phyloP scores from a whole-genome alignment of 1,140 invertebrate species.

The Cherax quadricarinatus region DNA sequence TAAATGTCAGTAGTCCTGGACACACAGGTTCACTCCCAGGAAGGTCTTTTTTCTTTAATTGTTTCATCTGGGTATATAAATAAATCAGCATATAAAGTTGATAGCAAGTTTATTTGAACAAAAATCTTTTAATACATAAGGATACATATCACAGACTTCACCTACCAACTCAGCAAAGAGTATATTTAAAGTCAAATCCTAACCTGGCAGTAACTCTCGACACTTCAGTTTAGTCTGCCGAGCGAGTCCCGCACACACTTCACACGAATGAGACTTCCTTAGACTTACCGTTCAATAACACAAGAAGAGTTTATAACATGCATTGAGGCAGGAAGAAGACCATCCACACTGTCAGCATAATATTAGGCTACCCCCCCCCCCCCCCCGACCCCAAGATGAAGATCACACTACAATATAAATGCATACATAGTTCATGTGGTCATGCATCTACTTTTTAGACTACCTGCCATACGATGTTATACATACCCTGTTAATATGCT shows the following conservation, averaged over 20 bases:
- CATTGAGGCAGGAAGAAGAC: not conserved
- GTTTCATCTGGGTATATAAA: not conserved
- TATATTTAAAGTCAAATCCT: not conserved
- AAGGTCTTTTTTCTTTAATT: not conserved
- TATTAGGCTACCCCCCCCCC: not conserved
- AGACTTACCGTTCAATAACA: not conserved
- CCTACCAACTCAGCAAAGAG: conserved; percentile 2
- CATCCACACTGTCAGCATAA: not conserved
- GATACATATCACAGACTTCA: conserved; percentile 20
- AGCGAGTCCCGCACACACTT: not conserved
- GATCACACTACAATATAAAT: not conserved
- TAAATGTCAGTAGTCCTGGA: not conserved
- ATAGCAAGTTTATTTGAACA: conserved; percentile 19
- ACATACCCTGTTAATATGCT: not conserved
- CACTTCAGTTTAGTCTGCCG: not conserved
- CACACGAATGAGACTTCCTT: not conserved
- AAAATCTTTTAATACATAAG: conserved; percentile 5
- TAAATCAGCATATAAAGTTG: not conserved
- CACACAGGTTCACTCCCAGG: not conserved
- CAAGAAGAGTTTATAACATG: not conserved
- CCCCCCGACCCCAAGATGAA: too few relatives aligned
- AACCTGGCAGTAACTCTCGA: not conserved
- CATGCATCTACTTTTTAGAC: not conserved
- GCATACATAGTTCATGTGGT: not conserved
- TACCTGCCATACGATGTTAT: not conserved